A percentile compares a stretch with the other conserved stretches of the same genome.
Conservation (phyloP, 2,797 vertebrate species). For the Ctenochaetus hawaiiensis region DNA sequence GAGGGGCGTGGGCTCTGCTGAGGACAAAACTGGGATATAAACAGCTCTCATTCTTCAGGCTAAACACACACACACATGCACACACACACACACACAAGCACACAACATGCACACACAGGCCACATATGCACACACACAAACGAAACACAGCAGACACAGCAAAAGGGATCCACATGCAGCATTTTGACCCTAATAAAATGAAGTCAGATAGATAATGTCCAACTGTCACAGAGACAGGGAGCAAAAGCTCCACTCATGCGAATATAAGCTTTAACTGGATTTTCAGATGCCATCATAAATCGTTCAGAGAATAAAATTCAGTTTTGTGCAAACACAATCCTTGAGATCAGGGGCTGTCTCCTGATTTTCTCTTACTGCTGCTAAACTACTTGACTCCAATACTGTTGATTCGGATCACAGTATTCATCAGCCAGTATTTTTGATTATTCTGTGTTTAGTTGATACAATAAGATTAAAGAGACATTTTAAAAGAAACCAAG, state of each 20-base stretch:
- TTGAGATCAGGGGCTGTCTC: no score
- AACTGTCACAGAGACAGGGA: constrained; percentile 16
- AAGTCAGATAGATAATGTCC: constrained; percentile 23
- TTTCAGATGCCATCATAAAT: no score
- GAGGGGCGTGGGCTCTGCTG: constrained; percentile 52
- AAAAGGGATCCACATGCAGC: constrained; percentile 5
- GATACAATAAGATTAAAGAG: background rate
- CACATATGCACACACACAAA: constrained; percentile 12
- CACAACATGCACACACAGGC: constrained; percentile 13
- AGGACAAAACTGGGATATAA: constrained; percentile 55
- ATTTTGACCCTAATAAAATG: constrained; percentile 25
- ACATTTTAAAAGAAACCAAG: background rate
- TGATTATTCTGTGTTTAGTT: background rate
- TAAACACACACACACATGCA: constrained; percentile 26
- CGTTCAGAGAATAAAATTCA: background rate
- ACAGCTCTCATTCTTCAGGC: constrained; percentile 35
- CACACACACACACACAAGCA: background rate
- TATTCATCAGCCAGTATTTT: background rate
- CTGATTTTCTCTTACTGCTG: no score
- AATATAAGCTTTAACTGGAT: no score
- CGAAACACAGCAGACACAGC: background rate
- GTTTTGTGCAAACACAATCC: background rate
- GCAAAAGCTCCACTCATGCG: background rate
- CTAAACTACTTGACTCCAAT: no score
- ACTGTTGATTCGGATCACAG: background rate